A percentile compares a stretch with the other conserved stretches of the same genome.
Conservation (phyloP, 2,113 vertebrate genomes). For the Eublepharis macularius region DNA sequence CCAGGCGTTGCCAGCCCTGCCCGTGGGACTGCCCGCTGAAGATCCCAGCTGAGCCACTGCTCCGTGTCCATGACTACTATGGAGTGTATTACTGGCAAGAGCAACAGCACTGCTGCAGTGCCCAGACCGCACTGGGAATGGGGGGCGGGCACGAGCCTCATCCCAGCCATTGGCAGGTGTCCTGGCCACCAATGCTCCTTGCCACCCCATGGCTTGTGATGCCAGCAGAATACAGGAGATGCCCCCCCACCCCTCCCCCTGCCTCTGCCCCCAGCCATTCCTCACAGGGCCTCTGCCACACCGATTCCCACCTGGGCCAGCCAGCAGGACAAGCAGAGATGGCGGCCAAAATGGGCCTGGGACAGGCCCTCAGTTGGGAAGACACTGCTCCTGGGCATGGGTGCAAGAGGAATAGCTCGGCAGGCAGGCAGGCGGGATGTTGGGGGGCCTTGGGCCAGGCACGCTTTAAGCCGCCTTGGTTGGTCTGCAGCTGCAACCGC, state of each 20-base stretch:
- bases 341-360: no score
- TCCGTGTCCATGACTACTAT: no score
- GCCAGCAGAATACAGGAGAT: not conserved
- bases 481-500: constrained; percentile 49
- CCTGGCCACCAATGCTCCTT: no score
- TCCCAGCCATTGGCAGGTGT: not conserved
- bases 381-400: not conserved
- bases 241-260: not conserved
- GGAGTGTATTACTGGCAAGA: not conserved
- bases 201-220: no score
- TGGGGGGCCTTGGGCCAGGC: not conserved
- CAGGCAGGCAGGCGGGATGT: no score
- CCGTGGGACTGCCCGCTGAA: not conserved
- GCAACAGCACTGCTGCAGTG: not conserved
- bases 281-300: not conserved
- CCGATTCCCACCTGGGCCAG: no score
- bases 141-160: not conserved
- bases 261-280: not conserved
- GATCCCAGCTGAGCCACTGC: no score
- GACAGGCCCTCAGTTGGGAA: not conserved
- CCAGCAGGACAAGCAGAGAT: not conserved
- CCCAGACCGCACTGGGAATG: not conserved
- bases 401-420: not conserved
- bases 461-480: not conserved
- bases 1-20: not conserved